Conservation (phyloP, 2,888 invertebrate genomes). For the Odontomyia ornata region DNA sequence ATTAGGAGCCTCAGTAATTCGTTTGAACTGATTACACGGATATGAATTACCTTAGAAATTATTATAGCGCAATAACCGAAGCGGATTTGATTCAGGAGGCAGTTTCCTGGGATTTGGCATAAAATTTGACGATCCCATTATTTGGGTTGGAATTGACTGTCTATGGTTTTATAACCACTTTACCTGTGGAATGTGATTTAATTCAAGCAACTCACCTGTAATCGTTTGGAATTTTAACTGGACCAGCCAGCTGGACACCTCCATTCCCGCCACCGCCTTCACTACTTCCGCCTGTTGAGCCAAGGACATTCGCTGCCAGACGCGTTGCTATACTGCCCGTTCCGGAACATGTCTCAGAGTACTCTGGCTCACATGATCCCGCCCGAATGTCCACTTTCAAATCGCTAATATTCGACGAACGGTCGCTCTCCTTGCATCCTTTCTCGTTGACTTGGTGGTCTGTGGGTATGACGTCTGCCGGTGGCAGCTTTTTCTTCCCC, state of each 20-base stretch:
- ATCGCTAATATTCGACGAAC: conserved; percentile 92
- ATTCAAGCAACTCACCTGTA: conserved; percentile 67
- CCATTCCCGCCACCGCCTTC: conserved; percentile 63
- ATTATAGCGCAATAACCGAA: no score
- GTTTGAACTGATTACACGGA: no score
- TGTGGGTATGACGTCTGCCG: conserved; percentile 69
- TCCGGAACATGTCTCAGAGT: conserved; percentile 71
- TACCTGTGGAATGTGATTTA: no score
- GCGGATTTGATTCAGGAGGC: no score
- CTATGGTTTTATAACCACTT: no score
- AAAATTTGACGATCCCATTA: no score
- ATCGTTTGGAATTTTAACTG: conserved; percentile 77
- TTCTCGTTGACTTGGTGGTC: conserved; percentile 68
- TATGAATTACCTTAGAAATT: no score
- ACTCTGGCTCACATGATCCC: conserved; percentile 66
- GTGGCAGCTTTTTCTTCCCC: conserved; percentile 62
- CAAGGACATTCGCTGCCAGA: conserved; percentile 57
- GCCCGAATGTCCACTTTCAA: conserved; percentile 89
- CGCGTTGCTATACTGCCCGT: conserved; percentile 67
- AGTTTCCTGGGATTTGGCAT: no score
- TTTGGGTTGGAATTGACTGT: no score
- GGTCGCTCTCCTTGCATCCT: conserved; percentile 79
- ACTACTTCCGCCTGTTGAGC: conserved; percentile 41
- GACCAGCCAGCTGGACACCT: conserved; percentile 80
- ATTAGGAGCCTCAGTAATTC: no score